A percentile compares a stretch with the other conserved stretches of the same genome.
Evolutionary conservation across 1,140 invertebrate species (phyloP).

Genomic region (Drosophila equinoxialis): DNA sequence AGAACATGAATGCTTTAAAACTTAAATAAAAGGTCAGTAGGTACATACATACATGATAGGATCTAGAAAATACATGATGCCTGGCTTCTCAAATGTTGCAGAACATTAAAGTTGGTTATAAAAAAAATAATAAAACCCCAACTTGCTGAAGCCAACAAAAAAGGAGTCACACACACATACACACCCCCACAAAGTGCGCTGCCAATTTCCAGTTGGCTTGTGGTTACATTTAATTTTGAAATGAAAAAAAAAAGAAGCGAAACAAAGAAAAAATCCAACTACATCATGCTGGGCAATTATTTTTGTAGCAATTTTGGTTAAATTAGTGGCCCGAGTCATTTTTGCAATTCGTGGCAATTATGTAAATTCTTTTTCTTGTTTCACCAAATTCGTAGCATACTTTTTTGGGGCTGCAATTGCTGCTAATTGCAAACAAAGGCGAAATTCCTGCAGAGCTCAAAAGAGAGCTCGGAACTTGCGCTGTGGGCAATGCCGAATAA

Average conservation of each 20-base stretch:
- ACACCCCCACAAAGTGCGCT: constrained; percentile 45
- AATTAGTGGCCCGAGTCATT: constrained; percentile 67
- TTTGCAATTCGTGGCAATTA: constrained; percentile 56
- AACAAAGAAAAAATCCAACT: constrained; percentile 27
- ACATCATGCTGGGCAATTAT: constrained; percentile 74
- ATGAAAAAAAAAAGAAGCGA: constrained; percentile 52
- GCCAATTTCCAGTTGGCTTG: constrained; percentile 63
- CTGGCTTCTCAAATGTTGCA: neutral
- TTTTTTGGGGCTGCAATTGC: constrained; percentile 47
- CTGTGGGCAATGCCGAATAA: no score
- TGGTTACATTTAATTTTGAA: constrained; percentile 56
- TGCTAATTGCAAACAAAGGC: constrained; percentile 56
- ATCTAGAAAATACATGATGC: no score
- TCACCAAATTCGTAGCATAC: constrained; percentile 45
- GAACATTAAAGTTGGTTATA: neutral
- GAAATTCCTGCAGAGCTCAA: constrained; percentile 22
- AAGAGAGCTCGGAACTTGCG: neutral
- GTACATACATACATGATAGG: no score
- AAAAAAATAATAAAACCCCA: constrained; percentile 6
- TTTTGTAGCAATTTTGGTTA: constrained; percentile 65
- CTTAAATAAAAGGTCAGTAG: no score
- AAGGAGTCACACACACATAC: constrained; percentile 7
- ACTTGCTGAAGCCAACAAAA: constrained; percentile 18
- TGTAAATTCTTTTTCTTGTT: constrained; percentile 10
- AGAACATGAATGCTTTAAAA: no score